Evolutionary conservation across 1,140 invertebrate species (phyloP), one percentile per base, ranked within the genome.

Genomic region (Rhyacophila brunnea): DNA sequence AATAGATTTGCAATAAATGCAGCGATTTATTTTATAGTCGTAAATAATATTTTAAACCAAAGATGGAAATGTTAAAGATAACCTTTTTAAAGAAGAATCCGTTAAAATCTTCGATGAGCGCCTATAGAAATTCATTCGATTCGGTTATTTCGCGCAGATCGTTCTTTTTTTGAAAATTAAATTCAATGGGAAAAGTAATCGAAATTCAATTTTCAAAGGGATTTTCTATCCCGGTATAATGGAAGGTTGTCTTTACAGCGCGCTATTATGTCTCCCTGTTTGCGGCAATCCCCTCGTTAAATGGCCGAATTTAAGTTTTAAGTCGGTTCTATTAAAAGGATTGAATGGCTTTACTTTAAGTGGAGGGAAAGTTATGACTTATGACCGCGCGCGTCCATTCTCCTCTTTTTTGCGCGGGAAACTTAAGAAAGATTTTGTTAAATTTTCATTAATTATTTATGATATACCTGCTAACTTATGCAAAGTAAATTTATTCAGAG

Each of bases 211-310:
- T 45, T 45, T 45, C 14, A 19, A 19, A 45, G 43, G 43, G 43
- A 45, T 45, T 45, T 45, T 3, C 43, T 45, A 10, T 45, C 5
- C 18, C 11, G 17, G 13, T 45, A n/a, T 19, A 10, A 15, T 45
- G 43, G 43, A 51, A 50, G 19, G 49, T 34, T 42, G 40, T 51
- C 47, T 58, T 58, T 58, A 58, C 44, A 43, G 35, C 6, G 35
- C 6, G 19, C 40, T 43, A 45, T 58, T 58, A 51, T 45, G 32
- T 50, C 20, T 50, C n/a, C n/a, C 2, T 40, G 28, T 28, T 28
- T 9, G 28, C 23, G 13, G 9, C 23, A 36, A 56, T 46, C 15
- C 23, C 44, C 32, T 56, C 23, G 3, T 28, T 36, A 14, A 43
- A 56, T 36, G 45, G 46, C 15, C 43, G 17, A 45, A 45, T 17